Base-by-base conservation (phyloP, 1,140 invertebrate genomes). In the Copidosoma floridanum region DNA sequence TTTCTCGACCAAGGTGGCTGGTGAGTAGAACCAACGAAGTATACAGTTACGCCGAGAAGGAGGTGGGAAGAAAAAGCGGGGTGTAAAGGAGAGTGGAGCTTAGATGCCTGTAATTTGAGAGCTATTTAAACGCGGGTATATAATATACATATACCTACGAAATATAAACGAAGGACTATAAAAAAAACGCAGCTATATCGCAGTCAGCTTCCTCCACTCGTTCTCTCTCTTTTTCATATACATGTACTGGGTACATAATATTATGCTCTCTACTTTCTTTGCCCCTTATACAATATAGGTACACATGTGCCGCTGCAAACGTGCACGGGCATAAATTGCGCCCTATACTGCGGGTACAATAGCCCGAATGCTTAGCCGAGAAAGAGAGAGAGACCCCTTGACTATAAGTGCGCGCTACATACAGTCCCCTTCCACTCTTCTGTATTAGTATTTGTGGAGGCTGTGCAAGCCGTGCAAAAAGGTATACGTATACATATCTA, bases 91-190 rank as follows among this genome's bases (percentile, higher is more conserved):
- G 55, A 57, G 35, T 12, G 23, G 43, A n/a, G 40, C n/a, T 8
- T 8, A 41, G n/a, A 32, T 40, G 12, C 27, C 21, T 62, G 72
- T 72, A 73, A 75, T 72, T 73, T 57, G 70, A 71, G 72, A 73
- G 68, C 69, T 68, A 71, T 72, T 72, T 73, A 67, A 74, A 66
- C 64, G 65, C 65, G 44, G n/a, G n/a, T n/a, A n/a, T n/a, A n/a
- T n/a, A n/a, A n/a, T n/a, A n/a, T n/a, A n/a, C n/a, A n/a, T n/a
- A n/a, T n/a, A n/a, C n/a, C n/a, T n/a, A n/a, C n/a, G n/a, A n/a
- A n/a, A n/a, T n/a, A n/a, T n/a, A n/a, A n/a, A n/a, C n/a, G n/a
- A n/a, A n/a, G n/a, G n/a, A n/a, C n/a, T n/a, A n/a, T n/a, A n/a
- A n/a, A n/a, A n/a, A n/a, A n/a, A n/a, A n/a, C n/a, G n/a, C n/a